These are phyloP conservation scores for Leptinotarsa peninsularis DNA, from an alignment of 2,888 invertebrate species.

Conservation along the genomic window DNA sequence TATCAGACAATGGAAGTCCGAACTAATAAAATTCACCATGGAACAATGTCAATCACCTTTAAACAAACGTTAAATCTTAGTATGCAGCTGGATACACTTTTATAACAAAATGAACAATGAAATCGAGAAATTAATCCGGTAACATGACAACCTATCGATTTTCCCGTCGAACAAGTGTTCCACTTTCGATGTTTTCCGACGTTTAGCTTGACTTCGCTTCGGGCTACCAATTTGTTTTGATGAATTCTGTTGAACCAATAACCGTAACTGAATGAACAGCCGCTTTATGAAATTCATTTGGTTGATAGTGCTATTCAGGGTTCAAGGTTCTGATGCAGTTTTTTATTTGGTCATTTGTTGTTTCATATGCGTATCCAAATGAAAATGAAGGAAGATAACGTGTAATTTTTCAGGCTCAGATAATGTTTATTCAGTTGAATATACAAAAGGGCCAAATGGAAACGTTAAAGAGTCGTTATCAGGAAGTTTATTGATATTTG, in stretches of 20 bases:
- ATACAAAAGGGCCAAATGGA: too few relatives aligned
- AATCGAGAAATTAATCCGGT: constrained; percentile 22
- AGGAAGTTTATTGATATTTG: too few relatives aligned
- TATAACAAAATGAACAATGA: background rate
- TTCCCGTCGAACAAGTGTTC: constrained; percentile 26
- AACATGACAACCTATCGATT: constrained; percentile 39
- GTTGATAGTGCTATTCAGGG: background rate
- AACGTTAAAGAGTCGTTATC: too few relatives aligned
- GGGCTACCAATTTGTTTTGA: constrained; percentile 4
- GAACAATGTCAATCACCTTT: too few relatives aligned
- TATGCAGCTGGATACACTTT: too few relatives aligned
- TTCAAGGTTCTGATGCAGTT: background rate
- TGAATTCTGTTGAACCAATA: background rate
- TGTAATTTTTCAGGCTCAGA: too few relatives aligned
- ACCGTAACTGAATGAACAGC: background rate
- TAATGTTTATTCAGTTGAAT: too few relatives aligned
- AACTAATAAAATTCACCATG: too few relatives aligned
- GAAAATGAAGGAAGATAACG: too few relatives aligned
- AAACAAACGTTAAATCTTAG: too few relatives aligned
- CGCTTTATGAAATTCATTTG: background rate
- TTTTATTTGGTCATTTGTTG: background rate
- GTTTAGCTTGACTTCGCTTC: constrained; percentile 18
- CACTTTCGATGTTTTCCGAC: constrained; percentile 29
- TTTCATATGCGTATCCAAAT: too few relatives aligned
- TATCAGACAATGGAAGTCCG: too few relatives aligned